These are phyloP conservation scores for Acronicta alni DNA, from an alignment of 2,888 invertebrate genomes.

Conservation along the genomic window DNA sequence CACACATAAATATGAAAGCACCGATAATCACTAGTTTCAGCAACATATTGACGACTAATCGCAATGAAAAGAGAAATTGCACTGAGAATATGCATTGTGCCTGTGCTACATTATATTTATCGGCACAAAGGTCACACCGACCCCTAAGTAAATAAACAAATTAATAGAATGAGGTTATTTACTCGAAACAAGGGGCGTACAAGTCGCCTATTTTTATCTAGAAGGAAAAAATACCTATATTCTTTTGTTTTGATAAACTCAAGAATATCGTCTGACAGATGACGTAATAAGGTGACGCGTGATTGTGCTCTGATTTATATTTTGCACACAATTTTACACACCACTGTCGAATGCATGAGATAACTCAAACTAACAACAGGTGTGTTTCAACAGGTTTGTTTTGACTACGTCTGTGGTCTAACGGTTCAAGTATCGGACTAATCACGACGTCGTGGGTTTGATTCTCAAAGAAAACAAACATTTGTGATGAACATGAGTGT, in stretches of 20 bases:
- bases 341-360: constrained; percentile 2
- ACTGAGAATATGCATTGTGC: constrained; percentile 56
- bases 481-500: too few species aligned
- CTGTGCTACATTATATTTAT: constrained; percentile 43
- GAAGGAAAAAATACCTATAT: constrained; percentile 17
- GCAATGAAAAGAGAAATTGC: constrained; percentile 49
- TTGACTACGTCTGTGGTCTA: too few species aligned
- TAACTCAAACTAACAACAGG: not conserved
- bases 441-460: too few species aligned
- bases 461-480: too few species aligned
- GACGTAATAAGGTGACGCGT: constrained; percentile 17
- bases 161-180: constrained; percentile 60
- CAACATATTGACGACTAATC: constrained; percentile 72
- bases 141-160: constrained; percentile 56
- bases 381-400: too few species aligned
- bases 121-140: constrained; percentile 45
- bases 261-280: not conserved
- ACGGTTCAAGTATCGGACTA: too few species aligned
- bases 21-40: constrained; percentile 81
- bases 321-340: not conserved
- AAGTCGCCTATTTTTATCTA: constrained; percentile 44
- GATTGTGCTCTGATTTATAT: constrained; percentile 7
- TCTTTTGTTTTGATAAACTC: constrained; percentile 15
- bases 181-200: constrained; percentile 53
- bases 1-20: constrained; percentile 76